Evolutionary conservation across 2,888 invertebrate genomes (phyloP), one percentile per base, ranked within the genome.

Genomic region (Drosophila basisetae): DNA sequence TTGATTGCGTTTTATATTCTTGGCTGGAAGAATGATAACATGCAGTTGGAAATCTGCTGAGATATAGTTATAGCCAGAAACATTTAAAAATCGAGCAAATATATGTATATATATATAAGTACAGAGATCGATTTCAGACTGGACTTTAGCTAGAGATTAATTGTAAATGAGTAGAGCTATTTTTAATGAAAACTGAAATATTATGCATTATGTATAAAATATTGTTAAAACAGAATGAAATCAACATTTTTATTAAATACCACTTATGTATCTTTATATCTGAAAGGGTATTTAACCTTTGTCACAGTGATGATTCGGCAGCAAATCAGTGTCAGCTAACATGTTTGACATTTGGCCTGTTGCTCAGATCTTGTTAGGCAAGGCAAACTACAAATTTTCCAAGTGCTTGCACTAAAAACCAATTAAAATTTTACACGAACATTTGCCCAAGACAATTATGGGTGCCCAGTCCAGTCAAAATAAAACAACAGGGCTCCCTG

Each of bases 391-490:
- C 87, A 89, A 89, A 83, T 89, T 89, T 89, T 87, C 88, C 88
- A 87, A 85, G 88, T 89, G 88, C 68, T 89, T 85, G 85, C 90
- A 85, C 90, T 89, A 83, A 84, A 85, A 85, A 87, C 85, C 90
- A 85, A 85, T 85, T 85, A 85, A 85, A 89, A 85, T 89, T 89
- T 89, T 89, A 89, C 85, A 85, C 90, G 90, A 89, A 80, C 88
- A 80, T 86, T 89, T 82, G 82, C 73, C 72, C 87, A 85, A 85
- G 85, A 85, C 88, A 89, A 89, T 85, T 84, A 85, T 85, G 83
- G 80, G 67, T 68, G 47, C 55, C 53, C 71, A 65, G 62, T 67
- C 68, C 67, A 79, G 76, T 79, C 84, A 84, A 22, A 6, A 71
- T 83, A 86, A 83, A 87, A 72, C 73, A 68, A 74, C 81, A 47